Conservation (phyloP, 2,113 vertebrate genomes). For the Sebastes fasciatus region DNA sequence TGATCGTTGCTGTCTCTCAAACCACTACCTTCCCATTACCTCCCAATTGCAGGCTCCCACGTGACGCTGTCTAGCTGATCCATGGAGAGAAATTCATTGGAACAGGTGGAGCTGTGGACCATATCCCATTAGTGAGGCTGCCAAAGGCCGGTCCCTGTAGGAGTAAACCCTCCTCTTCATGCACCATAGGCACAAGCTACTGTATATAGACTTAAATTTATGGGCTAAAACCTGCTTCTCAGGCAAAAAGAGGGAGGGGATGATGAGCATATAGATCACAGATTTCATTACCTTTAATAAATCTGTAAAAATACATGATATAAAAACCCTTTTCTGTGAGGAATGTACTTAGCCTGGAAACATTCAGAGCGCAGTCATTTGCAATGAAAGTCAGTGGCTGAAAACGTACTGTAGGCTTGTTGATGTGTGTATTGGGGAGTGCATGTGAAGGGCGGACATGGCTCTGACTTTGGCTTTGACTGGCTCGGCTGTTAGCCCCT, state of each 20-base stretch:
- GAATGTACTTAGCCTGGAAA: slow-evolving; percentile 54
- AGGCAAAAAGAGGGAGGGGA: slow-evolving; percentile 48
- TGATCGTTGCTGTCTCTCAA: slow-evolving; percentile 75
- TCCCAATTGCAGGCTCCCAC: slow-evolving; percentile 51
- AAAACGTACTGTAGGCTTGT: slow-evolving; percentile 65
- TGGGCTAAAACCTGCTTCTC: slow-evolving; percentile 64
- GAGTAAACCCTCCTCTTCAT: slow-evolving; percentile 76
- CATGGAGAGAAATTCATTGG: slow-evolving; percentile 76
- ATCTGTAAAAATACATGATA: slow-evolving; percentile 50
- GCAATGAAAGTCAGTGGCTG: slow-evolving; percentile 74
- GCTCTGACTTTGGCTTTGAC: slow-evolving; percentile 74
- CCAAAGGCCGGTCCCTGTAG: slow-evolving; percentile 76
- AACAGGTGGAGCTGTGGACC: slow-evolving; percentile 80
- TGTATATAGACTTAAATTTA: slow-evolving; percentile 73
- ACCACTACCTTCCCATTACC: slow-evolving; percentile 68
- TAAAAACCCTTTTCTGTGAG: slow-evolving; percentile 49
- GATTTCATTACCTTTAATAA: slow-evolving; percentile 62
- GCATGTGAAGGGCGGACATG: slow-evolving; percentile 70
- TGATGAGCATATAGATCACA: slow-evolving; percentile 59
- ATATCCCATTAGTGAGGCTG: slow-evolving; percentile 80
- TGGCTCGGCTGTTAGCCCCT: slow-evolving; percentile 65
- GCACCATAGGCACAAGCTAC: slow-evolving; percentile 70
- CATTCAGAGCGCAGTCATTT: slow-evolving; percentile 72
- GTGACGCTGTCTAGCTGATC: slow-evolving; percentile 64
- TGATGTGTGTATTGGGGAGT: slow-evolving; percentile 57